Conservation (phyloP, 2,113 vertebrate genomes). For the Ariopsis seemanni region DNA sequence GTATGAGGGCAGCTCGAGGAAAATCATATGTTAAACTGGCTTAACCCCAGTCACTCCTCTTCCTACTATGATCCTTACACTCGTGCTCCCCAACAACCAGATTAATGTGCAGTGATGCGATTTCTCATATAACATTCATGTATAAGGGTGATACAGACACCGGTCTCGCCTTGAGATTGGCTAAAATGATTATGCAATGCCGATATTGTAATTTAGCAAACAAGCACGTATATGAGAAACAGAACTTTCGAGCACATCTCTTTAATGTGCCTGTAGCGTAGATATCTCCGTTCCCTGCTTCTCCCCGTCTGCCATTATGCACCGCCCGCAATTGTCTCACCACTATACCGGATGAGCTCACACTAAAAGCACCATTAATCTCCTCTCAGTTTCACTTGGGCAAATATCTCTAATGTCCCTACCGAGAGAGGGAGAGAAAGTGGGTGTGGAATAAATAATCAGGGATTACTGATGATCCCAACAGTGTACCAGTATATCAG, state of each 20-base stretch:
- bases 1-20: slow-evolving; percentile 1
- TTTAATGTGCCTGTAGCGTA: background rate
- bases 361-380: slow-evolving; percentile 59
- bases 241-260: background rate
- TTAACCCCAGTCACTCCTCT: background rate
- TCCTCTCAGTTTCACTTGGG: slow-evolving; percentile 35
- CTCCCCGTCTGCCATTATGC: slow-evolving; percentile 46
- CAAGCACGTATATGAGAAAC: background rate
- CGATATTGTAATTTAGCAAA: no score
- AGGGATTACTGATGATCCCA: slow-evolving; percentile 43
- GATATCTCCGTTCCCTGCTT: slow-evolving; percentile 25
- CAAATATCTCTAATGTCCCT: slow-evolving; percentile 35
- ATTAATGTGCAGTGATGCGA: no score
- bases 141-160: background rate
- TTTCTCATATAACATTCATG: background rate
- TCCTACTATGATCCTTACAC: background rate
- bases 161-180: background rate
- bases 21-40: background rate
- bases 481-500: slow-evolving; percentile 19
- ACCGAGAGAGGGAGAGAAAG: background rate
- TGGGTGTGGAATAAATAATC: slow-evolving; percentile 38
- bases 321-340: slow-evolving; percentile 11
- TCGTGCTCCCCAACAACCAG: background rate
- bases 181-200: background rate
- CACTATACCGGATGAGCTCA: slow-evolving; percentile 57